A percentile compares a stretch with the other conserved stretches of the same genome.
phyloP scores from a whole-genome alignment of 2,113 vertebrate genomes.

The Beaufortia kweichowensis region DNA sequence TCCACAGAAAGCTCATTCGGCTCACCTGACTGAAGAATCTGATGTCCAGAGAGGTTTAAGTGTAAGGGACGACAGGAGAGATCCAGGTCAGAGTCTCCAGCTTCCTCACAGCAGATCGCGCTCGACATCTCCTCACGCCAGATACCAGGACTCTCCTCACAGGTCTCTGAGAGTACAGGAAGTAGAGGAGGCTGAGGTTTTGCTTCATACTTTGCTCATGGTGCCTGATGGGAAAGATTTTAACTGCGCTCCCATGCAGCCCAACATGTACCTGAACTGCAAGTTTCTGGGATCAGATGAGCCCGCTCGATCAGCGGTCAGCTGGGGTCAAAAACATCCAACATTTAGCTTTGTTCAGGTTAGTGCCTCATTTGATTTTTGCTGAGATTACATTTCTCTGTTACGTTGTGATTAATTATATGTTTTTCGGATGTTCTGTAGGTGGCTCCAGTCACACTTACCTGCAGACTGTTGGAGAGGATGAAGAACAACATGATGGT shows the following conservation, averaged over 20 bases:
- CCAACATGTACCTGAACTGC: constrained; percentile 88
- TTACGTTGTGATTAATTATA: no score
- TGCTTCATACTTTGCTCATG: constrained; percentile 88
- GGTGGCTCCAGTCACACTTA: constrained; percentile 87
- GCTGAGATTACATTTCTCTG: no score
- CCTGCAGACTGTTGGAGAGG: constrained; percentile 79
- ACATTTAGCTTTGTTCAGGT: constrained; percentile 89
- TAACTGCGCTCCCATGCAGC: constrained; percentile 60
- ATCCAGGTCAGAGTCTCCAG: constrained; percentile 21
- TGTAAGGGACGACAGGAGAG: constrained; percentile 38
- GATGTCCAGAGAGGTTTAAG: neutral
- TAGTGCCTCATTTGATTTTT: constrained; percentile 37
- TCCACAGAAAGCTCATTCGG: constrained; percentile 33
- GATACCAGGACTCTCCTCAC: constrained; percentile 22
- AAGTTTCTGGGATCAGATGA: constrained; percentile 88
- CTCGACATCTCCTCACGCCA: neutral
- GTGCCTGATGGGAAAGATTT: constrained; percentile 89
- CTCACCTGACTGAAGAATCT: constrained; percentile 30
- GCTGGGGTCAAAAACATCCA: constrained; percentile 84
- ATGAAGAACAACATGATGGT: constrained; percentile 94
- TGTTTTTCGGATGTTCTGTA: constrained; percentile 52
- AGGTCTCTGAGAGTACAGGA: constrained; percentile 40
- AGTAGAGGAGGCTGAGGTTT: constrained; percentile 63
- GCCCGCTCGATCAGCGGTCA: constrained; percentile 75
- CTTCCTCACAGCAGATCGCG: neutral